A percentile compares a stretch with the other conserved stretches of the same genome.
Conservation (phyloP, 2,113 vertebrate genomes). For the Synodontis membranacea region DNA sequence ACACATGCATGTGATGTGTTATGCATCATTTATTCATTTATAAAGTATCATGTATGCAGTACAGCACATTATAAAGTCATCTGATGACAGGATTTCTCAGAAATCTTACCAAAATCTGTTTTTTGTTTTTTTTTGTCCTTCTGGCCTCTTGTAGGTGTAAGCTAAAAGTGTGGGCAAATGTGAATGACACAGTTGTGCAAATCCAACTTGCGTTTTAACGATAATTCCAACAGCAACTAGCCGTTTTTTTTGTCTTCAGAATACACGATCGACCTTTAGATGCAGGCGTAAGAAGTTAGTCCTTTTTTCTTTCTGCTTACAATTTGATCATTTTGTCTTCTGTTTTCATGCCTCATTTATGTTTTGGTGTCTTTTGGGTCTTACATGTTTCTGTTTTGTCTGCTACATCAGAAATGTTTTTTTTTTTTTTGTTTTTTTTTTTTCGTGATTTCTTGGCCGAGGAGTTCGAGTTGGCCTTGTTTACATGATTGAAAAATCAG, state of each 20-base stretch:
- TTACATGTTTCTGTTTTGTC: background rate
- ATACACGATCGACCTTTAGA: background rate
- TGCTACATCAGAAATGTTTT: background rate
- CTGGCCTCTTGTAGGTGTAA: background rate
- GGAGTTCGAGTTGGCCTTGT: background rate
- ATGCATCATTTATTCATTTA: background rate
- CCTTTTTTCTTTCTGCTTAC: background rate
- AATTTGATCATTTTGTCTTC: background rate
- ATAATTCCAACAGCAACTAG: too few relatives aligned
- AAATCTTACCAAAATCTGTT: background rate
- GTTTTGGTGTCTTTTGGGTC: background rate
- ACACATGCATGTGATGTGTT: background rate
- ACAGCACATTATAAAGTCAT: too few relatives aligned
- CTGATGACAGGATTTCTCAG: background rate
- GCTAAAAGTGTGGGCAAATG: background rate
- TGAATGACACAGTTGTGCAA: too few relatives aligned
- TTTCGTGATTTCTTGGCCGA: background rate
- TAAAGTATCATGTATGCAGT: background rate
- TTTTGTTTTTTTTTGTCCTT: background rate
- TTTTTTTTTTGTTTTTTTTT: background rate
- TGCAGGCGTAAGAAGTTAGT: background rate
- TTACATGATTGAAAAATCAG: background rate
- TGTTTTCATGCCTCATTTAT: background rate
- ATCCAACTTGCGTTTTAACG: too few relatives aligned
- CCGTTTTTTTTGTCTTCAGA: background rate